A percentile compares a stretch with the other conserved stretches of the same genome.
phyloP scores from a whole-genome alignment of 2,888 invertebrate genomes.

The Drosophila percnosoma region DNA sequence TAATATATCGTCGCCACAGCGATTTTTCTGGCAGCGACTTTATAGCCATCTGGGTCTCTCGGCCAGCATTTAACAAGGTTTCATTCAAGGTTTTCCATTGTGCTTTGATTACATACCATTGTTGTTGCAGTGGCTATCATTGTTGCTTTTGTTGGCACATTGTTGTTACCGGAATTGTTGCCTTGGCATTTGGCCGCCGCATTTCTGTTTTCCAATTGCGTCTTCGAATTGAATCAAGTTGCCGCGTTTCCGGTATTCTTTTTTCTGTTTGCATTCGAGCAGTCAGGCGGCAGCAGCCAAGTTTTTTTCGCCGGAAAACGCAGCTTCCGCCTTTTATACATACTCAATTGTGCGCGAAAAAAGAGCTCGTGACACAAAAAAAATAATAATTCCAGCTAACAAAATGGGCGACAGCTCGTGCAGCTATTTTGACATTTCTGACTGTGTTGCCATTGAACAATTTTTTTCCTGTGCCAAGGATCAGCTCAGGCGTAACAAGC shows the following conservation, averaged over 20 bases:
- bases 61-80: slow-evolving; percentile 56
- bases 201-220: slow-evolving; percentile 68
- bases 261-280: slow-evolving; percentile 15
- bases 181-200: slow-evolving; percentile 56
- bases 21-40: slow-evolving; percentile 26
- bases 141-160: slow-evolving; percentile 39
- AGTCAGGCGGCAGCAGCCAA: slow-evolving; percentile 57
- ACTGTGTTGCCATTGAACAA: slow-evolving; percentile 22
- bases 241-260: slow-evolving; percentile 61
- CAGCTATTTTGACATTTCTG: slow-evolving; percentile 59
- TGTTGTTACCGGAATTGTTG: slow-evolving; percentile 48
- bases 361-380: slow-evolving; percentile 5
- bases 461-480: slow-evolving; percentile 37
- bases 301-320: slow-evolving; percentile 76
- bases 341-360: slow-evolving; percentile 68
- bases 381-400: slow-evolving; percentile 16
- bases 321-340: slow-evolving; percentile 75
- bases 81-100: slow-evolving; percentile 35
- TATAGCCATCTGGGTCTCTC: slow-evolving; percentile 12
- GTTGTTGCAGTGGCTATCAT: slow-evolving; percentile 36
- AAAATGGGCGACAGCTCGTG: slow-evolving; percentile 46
- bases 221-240: slow-evolving; percentile 77
- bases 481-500: slow-evolving; percentile 29
- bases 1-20: slow-evolving; percentile 34
- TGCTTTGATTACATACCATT: slow-evolving; percentile 65